Percentiles rank a stretch among this genome's conserved stretches.
phyloP scores from a whole-genome alignment of 37 sponge, comb jelly and placozoan genomes.

The Mnemiopsis leidyi region DNA sequence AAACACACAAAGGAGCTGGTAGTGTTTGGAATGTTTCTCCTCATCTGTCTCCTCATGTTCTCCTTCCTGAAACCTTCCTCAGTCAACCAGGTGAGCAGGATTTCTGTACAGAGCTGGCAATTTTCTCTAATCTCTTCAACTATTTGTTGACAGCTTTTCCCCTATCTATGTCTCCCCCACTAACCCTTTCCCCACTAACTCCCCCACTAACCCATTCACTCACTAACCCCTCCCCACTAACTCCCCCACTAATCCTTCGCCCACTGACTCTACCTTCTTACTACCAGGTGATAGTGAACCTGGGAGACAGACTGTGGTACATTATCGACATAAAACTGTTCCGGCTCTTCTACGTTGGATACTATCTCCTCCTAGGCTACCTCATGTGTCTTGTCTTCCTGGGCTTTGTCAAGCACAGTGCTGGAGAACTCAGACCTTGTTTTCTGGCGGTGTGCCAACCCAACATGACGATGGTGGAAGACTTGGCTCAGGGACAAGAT shows the following conservation, averaged over 20 bases:
- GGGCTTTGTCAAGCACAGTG: constrained; percentile 27
- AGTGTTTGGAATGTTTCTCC: background rate
- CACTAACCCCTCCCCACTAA: no score
- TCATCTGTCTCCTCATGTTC: background rate
- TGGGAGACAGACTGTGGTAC: constrained; percentile 20
- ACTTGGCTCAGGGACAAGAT: no score
- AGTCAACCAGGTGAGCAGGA: constrained; percentile 33
- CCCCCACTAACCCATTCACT: no score
- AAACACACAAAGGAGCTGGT: background rate
- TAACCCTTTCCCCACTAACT: no score
- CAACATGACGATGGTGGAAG: background rate
- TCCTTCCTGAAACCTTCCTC: background rate
- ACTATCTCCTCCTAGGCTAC: constrained; percentile 15
- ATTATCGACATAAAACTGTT: background rate
- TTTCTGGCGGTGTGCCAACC: constrained; percentile 35
- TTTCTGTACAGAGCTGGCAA: background rate
- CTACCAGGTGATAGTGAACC: background rate
- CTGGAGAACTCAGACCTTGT: constrained; percentile 40
- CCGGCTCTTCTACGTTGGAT: constrained; percentile 1
- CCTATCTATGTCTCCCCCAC: no score
- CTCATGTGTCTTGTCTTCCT: constrained; percentile 32
- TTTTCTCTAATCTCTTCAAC: background rate
- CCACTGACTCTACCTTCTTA: no score
- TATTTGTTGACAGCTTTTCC: background rate
- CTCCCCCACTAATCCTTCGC: no score